Evolutionary conservation across 2,113 vertebrate species (phyloP), one percentile per base, ranked within the genome.

Genomic region (Sylvia atricapilla): DNA sequence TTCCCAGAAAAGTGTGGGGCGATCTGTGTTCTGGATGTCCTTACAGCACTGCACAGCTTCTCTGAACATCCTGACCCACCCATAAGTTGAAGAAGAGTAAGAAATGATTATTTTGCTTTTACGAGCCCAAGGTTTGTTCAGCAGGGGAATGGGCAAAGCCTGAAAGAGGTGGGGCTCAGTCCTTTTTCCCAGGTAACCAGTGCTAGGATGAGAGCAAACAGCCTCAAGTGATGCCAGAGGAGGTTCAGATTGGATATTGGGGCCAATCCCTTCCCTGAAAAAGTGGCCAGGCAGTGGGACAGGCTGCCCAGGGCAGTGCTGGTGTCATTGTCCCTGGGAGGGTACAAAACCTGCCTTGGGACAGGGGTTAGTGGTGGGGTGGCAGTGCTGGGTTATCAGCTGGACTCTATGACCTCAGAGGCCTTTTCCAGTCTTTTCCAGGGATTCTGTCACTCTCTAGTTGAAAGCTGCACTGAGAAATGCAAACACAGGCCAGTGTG

Each of bases 321-420:
- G 30, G 39, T n/a, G 24, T 37, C 52, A 39, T 3, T 25, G 13
- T 41, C 37, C 46, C 28, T 24, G 37, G 10, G 13, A 82, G 13
- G 5, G 46, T 12, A 20, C 39, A 60, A 7, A 60, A 39, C 0
- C n/a, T 7, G 5, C 33, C 16, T 2, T 19, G 33, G 60, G 53
- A 67, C 52, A 30, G 0, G 16, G 60, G 46, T 30, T n/a, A 10
- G 8, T 27, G 63, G 33, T 53, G 33, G 46, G n/a, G 22, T 44
- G 31, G 44, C 37, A 52, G 31, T 12, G 44, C 52, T 67, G 68
- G 28, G 33, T 30, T 46, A 6, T 43, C 67, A 49, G 43, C 53
- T 39, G 37, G 13, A 50, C 15, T 39, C 6, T 7, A 25, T 8
- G 11, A 24, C 9, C 30, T 53, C 47, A 46, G 39, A 58, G 59